phyloP scores from a whole-genome alignment of 2,113 vertebrate species.

The Cryptotis parvus region DNA sequence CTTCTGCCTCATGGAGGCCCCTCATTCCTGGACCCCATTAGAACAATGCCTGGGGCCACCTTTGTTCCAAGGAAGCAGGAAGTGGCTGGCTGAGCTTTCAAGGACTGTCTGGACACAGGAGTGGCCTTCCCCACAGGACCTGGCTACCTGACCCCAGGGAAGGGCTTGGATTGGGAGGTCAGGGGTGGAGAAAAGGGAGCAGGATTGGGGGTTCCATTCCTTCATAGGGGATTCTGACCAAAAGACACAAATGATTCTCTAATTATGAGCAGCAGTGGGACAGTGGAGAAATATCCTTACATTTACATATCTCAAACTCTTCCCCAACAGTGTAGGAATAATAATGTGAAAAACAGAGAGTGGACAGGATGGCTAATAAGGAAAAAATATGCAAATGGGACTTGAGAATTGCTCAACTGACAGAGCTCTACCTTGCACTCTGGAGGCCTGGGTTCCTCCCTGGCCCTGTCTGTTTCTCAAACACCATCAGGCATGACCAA shows the following conservation, averaged over 20 bases:
- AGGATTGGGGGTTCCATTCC: too few species aligned
- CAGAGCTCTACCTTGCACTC: too few species aligned
- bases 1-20: neutral
- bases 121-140: accelerated
- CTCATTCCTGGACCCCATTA: constrained; percentile 14
- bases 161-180: neutral
- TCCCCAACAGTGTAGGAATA: neutral
- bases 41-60: constrained; percentile 9
- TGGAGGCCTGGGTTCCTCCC: too few species aligned
- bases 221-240: accelerated
- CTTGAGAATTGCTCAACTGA: too few species aligned
- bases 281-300: neutral
- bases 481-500: too few species aligned
- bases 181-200: neutral
- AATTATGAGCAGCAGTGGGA: neutral
- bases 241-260: neutral
- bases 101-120: neutral
- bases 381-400: neutral
- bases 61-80: constrained; percentile 8
- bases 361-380: neutral
- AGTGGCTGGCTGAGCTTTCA: neutral
- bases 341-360: neutral
- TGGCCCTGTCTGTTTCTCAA: too few species aligned
- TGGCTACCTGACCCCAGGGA: accelerated
- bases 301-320: neutral